phyloP scores from a whole-genome alignment of 2,888 invertebrate genomes.

The Meteorus cinctellus region DNA sequence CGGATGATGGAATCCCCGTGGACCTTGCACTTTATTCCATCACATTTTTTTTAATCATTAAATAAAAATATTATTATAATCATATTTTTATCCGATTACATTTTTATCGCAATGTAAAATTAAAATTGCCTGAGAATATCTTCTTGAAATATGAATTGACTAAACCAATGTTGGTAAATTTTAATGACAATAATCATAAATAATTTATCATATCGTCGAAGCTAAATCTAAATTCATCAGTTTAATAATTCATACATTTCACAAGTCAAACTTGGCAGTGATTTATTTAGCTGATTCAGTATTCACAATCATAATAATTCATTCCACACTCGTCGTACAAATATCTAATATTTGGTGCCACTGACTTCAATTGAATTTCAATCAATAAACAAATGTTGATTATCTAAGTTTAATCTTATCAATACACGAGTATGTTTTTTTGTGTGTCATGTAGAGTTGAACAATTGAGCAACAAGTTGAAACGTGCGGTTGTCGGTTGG shows the following conservation, averaged over 20 bases:
- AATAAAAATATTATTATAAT: background rate
- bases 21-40: conserved; percentile 21
- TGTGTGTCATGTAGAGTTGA: conserved; percentile 11
- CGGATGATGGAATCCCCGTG: conserved; percentile 34
- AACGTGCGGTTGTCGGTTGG: conserved; percentile 13
- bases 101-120: no score
- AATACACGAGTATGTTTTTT: conserved; percentile 12
- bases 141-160: no score
- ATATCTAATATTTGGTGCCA: no score
- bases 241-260: background rate
- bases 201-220: background rate
- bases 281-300: background rate
- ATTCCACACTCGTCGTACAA: no score
- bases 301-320: background rate
- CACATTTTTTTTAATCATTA: conserved; percentile 37
- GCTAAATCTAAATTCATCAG: background rate
- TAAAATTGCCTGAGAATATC: no score
- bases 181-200: no score
- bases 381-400: background rate
- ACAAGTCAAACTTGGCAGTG: background rate
- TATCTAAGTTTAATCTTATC: background rate
- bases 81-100: background rate
- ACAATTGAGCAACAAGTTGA: conserved; percentile 38
- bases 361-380: background rate
- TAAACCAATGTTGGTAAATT: no score